These are phyloP conservation scores for Triops cancriformis DNA, from an alignment of 1,140 invertebrate genomes.

Conservation along the genomic window DNA sequence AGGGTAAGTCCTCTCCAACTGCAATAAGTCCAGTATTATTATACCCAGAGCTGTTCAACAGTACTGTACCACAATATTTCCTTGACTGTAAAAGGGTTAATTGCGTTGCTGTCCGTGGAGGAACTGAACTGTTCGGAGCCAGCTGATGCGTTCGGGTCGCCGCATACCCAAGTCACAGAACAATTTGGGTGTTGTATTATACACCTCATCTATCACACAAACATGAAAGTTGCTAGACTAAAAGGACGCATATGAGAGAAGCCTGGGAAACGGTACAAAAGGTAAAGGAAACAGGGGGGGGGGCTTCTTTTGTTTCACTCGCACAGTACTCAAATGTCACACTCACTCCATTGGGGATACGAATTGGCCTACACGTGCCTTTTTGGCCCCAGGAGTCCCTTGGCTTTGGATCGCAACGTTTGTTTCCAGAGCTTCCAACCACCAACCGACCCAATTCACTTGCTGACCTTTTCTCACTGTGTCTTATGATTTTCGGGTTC, in stretches of 20 bases:
- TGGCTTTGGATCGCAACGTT: not conserved
- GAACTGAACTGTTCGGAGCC: not conserved
- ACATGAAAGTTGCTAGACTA: not conserved
- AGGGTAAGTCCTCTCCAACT: not conserved
- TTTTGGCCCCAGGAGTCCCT: not conserved
- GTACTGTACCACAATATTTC: not conserved
- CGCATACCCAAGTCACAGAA: not conserved
- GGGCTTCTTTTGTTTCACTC: slow-evolving; percentile 1
- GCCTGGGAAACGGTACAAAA: not conserved
- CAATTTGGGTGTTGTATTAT: slow-evolving; percentile 11
- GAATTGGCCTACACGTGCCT: slow-evolving; percentile 5
- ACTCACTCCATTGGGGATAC: not conserved
- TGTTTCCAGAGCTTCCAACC: not conserved
- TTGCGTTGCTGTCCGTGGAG: not conserved
- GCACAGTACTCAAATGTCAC: not conserved
- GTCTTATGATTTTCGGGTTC: not conserved
- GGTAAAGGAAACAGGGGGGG: not conserved
- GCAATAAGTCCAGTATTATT: not conserved
- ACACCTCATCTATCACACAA: slow-evolving; percentile 10
- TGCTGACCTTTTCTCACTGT: not conserved
- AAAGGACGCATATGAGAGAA: slow-evolving; percentile 1
- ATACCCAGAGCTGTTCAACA: not conserved
- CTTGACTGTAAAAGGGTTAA: not conserved
- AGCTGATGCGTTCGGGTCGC: not conserved
- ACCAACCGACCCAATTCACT: not conserved